These are phyloP conservation scores for Cyaniris semiargus DNA, from an alignment of 2,888 invertebrate species.

Conservation along the genomic window DNA sequence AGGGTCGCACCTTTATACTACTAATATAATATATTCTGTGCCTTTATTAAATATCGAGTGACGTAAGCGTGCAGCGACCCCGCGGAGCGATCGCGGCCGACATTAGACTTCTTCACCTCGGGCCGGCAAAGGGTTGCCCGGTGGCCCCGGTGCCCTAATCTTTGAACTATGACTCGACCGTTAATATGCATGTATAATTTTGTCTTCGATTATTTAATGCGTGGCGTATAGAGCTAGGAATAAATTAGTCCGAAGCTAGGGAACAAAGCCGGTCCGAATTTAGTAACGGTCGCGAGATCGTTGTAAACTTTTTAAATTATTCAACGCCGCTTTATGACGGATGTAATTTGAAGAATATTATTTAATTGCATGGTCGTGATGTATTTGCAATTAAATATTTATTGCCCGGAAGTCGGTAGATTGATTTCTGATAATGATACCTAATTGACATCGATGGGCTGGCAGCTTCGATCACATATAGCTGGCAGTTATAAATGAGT, in stretches of 20 bases:
- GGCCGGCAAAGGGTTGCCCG: conserved; percentile 71
- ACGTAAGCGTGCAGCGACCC: conserved; percentile 62
- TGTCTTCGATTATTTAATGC: conserved; percentile 77
- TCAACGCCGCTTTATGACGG: conserved; percentile 19
- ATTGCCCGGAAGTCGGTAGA: background rate
- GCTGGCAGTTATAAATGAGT: background rate
- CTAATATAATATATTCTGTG: too few species aligned
- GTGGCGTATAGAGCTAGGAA: conserved; percentile 70
- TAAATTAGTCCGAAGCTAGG: conserved; percentile 79
- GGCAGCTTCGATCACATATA: too few species aligned
- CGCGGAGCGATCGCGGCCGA: conserved; percentile 63
- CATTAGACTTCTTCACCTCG: conserved; percentile 71
- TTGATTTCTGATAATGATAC: conserved; percentile 13
- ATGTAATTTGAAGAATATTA: conserved; percentile 22
- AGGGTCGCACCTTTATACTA: conserved; percentile 56
- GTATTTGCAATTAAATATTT: conserved; percentile 11
- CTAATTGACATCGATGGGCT: background rate
- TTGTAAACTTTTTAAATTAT: conserved; percentile 67
- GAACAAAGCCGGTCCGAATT: conserved; percentile 75
- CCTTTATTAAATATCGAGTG: conserved; percentile 66
- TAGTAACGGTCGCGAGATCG: conserved; percentile 75
- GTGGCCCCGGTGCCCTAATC: conserved; percentile 78
- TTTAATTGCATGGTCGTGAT: conserved; percentile 6
- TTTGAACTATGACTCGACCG: conserved; percentile 81
- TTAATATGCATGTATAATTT: conserved; percentile 81